Percentiles rank a stretch among this genome's conserved stretches.
phyloP scores from a whole-genome alignment of 1,140 invertebrate species.

The Monochamus saltuarius region DNA sequence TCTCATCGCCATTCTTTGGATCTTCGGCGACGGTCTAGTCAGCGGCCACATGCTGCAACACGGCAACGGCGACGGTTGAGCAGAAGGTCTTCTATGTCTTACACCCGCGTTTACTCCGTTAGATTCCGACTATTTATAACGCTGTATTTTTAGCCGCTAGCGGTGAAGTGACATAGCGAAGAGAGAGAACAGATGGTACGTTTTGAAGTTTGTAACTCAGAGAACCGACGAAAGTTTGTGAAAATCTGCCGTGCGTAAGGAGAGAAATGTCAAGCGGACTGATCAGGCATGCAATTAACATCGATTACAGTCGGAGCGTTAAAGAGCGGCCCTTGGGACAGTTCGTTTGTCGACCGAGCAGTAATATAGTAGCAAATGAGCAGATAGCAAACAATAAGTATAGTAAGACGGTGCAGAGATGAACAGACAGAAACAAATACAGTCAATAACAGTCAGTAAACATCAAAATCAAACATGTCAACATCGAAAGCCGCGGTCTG shows the following conservation, averaged over 20 bases:
- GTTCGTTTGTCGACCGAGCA: too few relatives aligned
- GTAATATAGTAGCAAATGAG: slow-evolving; percentile 1
- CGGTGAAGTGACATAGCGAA: slow-evolving; percentile 24
- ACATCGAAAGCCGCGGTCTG: slow-evolving; percentile 11
- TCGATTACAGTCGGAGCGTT: too few relatives aligned
- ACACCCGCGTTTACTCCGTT: slow-evolving; percentile 11
- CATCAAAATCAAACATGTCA: slow-evolving; percentile 7
- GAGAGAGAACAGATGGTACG: slow-evolving; percentile 38
- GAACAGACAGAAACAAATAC: slow-evolving; percentile 9
- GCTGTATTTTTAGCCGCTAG: slow-evolving; percentile 44
- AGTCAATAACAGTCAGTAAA: slow-evolving; percentile 13
- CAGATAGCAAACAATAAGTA: slow-evolving; percentile 2
- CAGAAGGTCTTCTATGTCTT: too few relatives aligned
- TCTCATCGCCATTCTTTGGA: too few relatives aligned
- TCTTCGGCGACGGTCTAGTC: too few relatives aligned
- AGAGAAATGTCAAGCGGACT: too few relatives aligned
- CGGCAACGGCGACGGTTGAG: too few relatives aligned
- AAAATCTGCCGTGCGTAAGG: slow-evolving; percentile 9
- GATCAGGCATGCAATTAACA: too few relatives aligned
- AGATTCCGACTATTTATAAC: slow-evolving; percentile 38
- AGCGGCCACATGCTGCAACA: too few relatives aligned
- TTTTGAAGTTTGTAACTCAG: slow-evolving; percentile 23
- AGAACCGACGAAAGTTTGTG: slow-evolving; percentile 25
- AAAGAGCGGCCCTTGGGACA: too few relatives aligned
- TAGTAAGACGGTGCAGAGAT: slow-evolving; percentile 9